These are phyloP conservation scores for Drosophila biarmipes DNA, from an alignment of 1,140 invertebrate genomes.

Conservation along the genomic window DNA sequence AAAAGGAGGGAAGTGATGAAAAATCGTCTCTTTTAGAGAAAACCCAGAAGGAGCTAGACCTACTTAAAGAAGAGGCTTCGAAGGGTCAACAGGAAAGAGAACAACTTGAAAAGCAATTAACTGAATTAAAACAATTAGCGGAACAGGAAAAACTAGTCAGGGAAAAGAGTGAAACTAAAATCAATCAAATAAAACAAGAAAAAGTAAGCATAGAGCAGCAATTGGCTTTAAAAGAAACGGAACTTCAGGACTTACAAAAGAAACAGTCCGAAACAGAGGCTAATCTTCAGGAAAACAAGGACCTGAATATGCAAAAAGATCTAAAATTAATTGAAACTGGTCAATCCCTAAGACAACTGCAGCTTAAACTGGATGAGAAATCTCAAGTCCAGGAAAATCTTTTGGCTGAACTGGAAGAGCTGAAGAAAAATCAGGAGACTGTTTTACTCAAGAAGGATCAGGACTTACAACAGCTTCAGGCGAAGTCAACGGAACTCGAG, in stretches of 20 bases:
- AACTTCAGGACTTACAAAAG: constrained; percentile 15
- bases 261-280: constrained; percentile 15
- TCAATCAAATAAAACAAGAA: constrained; percentile 5
- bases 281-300: background rate
- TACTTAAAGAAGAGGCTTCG: constrained; percentile 37
- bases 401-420: background rate
- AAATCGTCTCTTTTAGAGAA: constrained; percentile 29
- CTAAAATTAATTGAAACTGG: background rate
- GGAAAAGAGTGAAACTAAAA: constrained; percentile 11
- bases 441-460: constrained; percentile 17
- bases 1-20: constrained; percentile 37
- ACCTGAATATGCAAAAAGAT: constrained; percentile 18
- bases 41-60: constrained; percentile 3
- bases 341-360: constrained; percentile 21
- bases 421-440: constrained; percentile 5
- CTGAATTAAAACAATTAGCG: constrained; percentile 4
- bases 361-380: constrained; percentile 31
- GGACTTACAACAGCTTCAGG: background rate
- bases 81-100: constrained; percentile 70
- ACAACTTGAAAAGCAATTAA: constrained; percentile 8
- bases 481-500: constrained; percentile 6
- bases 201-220: constrained; percentile 4
- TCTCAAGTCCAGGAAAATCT: background rate
- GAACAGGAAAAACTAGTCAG: constrained; percentile 19
- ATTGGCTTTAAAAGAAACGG: constrained; percentile 15